Evolutionary conservation across 2,797 vertebrate species (phyloP), one percentile per base, ranked within the genome.

Genomic region (Basileuterus tristriatus): DNA sequence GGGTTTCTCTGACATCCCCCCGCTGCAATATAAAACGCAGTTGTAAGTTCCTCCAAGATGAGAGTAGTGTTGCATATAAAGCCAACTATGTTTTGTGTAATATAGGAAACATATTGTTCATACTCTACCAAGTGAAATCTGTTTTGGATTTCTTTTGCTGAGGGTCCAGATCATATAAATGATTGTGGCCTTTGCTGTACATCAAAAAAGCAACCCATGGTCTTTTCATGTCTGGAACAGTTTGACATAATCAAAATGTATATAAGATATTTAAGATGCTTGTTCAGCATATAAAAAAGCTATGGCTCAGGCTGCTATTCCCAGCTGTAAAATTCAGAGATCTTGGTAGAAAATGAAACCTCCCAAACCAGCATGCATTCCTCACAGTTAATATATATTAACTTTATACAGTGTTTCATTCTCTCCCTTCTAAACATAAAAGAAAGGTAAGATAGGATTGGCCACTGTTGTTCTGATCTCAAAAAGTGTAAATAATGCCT

Each of bases 101-200:
- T 53, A 60, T 43, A 63, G 74, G 68, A 94, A 86, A 74, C 59
- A 87, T n/a, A 55, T 55, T 91, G 49, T 83, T 92, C 56, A 50
- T 70, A 92, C 89, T 89, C 56, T 62, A 62, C 41, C 18, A 58
- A 58, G 71, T 74, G 34, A 90, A 95, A 94, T 92, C 92, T 96
- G 81, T 53, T 95, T 92, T 3, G 2, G 55, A 36, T 94, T 96
- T 94, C 78, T 92, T 82, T 59, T 77, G 30, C 86, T 80, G 67
- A 87, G 37, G 55, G n/a, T 89, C 75, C 60, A 62, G 81, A 70
- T 80, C 70, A 13, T 75, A 76, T 59, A 92, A 89, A 46, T 80
- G 15, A 70, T 77, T 83, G 60, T 11, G 24, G 50, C 59, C 46
- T 5, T 80, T 53, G 27, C 49, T 87, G 44, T 69, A 26, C 52